Evolutionary conservation across 2,888 invertebrate species (phyloP), one percentile per base, ranked within the genome.

Genomic region (Apodemia zela): DNA sequence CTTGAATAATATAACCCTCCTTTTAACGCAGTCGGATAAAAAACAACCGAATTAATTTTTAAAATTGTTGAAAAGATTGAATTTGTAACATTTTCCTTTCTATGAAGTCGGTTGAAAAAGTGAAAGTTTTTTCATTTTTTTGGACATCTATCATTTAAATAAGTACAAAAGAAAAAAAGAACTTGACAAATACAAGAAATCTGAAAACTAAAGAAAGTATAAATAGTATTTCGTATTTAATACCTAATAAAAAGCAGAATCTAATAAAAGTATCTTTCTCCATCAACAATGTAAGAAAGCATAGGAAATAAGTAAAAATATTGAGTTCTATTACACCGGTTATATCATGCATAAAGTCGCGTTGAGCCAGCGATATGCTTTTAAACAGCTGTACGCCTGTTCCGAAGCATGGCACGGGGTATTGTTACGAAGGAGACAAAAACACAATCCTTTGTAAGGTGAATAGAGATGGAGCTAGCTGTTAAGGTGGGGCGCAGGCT

Each of bases 371-470:
- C 79, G 79, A 78, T 82, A 78, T 82, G 84, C 81, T 79, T 78
- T 77, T 75, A 77, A 84, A 82, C 89, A 89, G 89, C 88, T 89
- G 87, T 85, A 81, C 81, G 78, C 74, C 73, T 76, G 82, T 79
- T 78, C 81, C 80, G 77, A 78, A 75, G 76, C 73, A 72, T 75
- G 76, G 78, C 75, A 74, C 77, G 78, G 79, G 76, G 76, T 73
- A 73, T 77, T 80, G 80, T 80, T 75, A 78, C 69, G 79, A 75
- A 75, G 65, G 84, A 78, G 81, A 79, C 75, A 72, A 73, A 73
- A 65, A 67, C 68, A 71, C 71, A 66, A 67, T 67, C 70, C 65
- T 71, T 73, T 73, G 73, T 72, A 72, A 49, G 79, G 61, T 67
- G 61, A 75, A 84, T 66, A 74, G 79, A 73, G 83, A 85, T 70